A percentile compares a stretch with the other conserved stretches of the same genome.
phyloP scores from a whole-genome alignment of 1,140 invertebrate species.

The Pseudomyrmex concolor region DNA sequence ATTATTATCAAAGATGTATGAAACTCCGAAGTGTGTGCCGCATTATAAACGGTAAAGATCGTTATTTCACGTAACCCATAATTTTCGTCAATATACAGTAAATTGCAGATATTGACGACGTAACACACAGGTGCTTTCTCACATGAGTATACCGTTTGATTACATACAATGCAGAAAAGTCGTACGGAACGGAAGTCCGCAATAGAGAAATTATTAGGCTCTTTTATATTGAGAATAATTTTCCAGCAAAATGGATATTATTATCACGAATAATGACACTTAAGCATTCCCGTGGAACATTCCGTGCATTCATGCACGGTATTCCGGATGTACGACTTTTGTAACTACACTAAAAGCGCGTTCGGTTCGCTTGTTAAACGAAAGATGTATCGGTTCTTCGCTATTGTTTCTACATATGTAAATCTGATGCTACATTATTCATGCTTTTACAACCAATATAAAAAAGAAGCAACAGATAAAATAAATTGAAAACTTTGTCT shows the following conservation, averaged over 20 bases:
- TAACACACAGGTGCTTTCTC: background rate
- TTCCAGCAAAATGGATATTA: constrained; percentile 6
- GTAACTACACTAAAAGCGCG: background rate
- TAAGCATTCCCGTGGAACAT: constrained; percentile 18
- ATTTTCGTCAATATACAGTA: constrained; percentile 22
- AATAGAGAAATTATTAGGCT: background rate
- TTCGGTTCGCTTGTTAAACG: constrained; percentile 27
- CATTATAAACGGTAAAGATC: background rate
- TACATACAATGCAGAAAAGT: background rate
- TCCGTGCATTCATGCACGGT: background rate
- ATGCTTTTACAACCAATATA: too few species aligned
- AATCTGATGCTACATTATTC: too few species aligned
- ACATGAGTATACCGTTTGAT: background rate
- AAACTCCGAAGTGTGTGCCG: background rate
- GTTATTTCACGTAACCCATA: background rate
- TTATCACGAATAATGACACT: constrained; percentile 24
- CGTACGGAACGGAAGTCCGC: background rate
- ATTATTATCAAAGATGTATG: constrained; percentile 14
- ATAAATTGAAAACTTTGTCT: background rate
- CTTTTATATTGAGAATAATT: constrained; percentile 24
- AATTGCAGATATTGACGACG: constrained; percentile 29
- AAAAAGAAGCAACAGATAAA: too few species aligned
- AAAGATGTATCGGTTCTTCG: too few species aligned
- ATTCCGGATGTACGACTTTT: background rate
- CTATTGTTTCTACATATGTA: too few species aligned